Conservation (phyloP, 2,888 invertebrate species). For the Cataglyphis rosenhaueri region DNA sequence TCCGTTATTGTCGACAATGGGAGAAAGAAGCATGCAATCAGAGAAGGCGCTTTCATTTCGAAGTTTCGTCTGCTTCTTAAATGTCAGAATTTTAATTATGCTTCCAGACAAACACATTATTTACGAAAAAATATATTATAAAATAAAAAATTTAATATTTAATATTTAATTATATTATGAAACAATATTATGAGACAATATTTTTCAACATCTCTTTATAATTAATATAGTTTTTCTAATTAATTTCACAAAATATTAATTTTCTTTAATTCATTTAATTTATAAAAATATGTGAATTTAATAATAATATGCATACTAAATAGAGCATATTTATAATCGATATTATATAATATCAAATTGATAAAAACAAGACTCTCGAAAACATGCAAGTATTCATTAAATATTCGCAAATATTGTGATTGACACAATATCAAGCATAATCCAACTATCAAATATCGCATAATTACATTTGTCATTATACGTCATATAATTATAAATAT, state of each 20-base stretch:
- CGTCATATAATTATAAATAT: not conserved
- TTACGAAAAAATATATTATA: not conserved
- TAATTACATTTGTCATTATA: constrained; percentile 12
- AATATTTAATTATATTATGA: constrained; percentile 1
- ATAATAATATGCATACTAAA: not conserved
- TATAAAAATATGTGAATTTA: not conserved
- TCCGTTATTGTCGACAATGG: constrained; percentile 4
- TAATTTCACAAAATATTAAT: not conserved
- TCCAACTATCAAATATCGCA: not conserved
- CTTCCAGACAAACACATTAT: not conserved
- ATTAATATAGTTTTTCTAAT: not conserved
- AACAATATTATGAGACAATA: not conserved
- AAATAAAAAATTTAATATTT: not conserved
- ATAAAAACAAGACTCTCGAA: not conserved
- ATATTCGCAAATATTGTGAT: not conserved
- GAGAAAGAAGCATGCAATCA: constrained; percentile 32
- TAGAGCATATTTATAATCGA: not conserved
- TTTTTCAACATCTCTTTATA: not conserved
- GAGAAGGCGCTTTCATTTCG: constrained; percentile 20
- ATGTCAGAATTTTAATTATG: constrained; percentile 5
- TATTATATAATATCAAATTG: not conserved
- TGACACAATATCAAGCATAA: not conserved
- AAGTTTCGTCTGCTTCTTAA: constrained; percentile 23
- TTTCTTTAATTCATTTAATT: constrained; percentile 5
- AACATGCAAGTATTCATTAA: not conserved